Base-by-base conservation (phyloP, 2,888 invertebrate genomes). In the Peribatodes rhomboidaria region DNA sequence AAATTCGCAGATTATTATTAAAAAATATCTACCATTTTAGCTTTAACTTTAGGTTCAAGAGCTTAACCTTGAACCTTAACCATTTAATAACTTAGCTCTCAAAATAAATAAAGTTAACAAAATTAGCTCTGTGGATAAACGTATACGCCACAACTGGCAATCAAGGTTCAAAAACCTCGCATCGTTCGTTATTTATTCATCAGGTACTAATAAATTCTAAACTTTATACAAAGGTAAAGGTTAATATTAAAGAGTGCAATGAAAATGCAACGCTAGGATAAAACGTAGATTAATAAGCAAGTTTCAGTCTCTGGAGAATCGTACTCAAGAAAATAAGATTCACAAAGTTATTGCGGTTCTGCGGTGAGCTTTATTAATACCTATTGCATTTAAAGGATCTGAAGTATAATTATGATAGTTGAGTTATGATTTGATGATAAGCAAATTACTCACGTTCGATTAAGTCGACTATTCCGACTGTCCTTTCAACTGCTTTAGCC, bases 261-360 rank as follows among this genome's bases (percentile, higher is more conserved):
- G 54, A 61, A 66, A 65, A 52, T 57, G 65, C 57, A 65, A 53
- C 49, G 58, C 27, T 27, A 13, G 53, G 44, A 58, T 62, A 58
- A 62, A 66, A 61, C 44, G 54, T 39, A 33, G 61, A 61, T 62
- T 62, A 64, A 64, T 64, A 64, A 59, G 37, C 53, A 33, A 50
- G 63, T 42, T 63, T 41, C 16, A 22, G 9, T 53, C 39, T 4
- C 7, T 13, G 39, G 37, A 46, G 58, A 35, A 58, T 58, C 54
- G 63, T 57, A 50, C 31, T 41, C 18, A 52, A 57, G 52, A 46
- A 63, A 57, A 63, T 53, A 20, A 16, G 62, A 53, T 57, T 46
- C 33, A 7, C 16, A 50, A 37, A 52, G 41, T 50, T 56, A 56
- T 52, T 46, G 39, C 58, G 8, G 18, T 7, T 49, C 2, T 49